phyloP scores from a whole-genome alignment of 2,113 vertebrate genomes.

The Lanius ludovicianus region DNA sequence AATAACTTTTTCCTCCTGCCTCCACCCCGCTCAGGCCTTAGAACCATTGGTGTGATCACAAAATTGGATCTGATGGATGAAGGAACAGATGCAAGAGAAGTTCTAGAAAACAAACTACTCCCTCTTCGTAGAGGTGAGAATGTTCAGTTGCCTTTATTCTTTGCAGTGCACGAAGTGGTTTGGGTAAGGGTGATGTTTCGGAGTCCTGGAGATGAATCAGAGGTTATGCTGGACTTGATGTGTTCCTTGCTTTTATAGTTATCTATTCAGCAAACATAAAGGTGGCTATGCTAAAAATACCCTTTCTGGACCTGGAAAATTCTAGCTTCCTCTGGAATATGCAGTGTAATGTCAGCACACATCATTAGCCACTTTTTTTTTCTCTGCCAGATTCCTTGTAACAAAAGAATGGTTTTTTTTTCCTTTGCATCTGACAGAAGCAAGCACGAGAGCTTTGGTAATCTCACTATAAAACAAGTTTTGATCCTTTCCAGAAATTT shows the following conservation, averaged over 20 bases:
- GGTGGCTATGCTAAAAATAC: background rate
- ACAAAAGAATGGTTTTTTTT: background rate
- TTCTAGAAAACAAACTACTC: conserved; percentile 90
- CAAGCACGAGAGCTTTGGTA: background rate
- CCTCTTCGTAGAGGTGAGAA: conserved; percentile 88
- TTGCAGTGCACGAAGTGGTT: background rate
- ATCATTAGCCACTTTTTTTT: background rate
- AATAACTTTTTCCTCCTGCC: background rate
- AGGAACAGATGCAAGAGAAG: conserved; percentile 87
- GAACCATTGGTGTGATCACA: conserved; percentile 93
- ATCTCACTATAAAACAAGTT: background rate
- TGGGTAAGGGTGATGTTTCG: background rate
- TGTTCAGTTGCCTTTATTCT: background rate
- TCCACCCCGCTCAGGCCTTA: conserved; percentile 74
- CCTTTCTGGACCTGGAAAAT: background rate
- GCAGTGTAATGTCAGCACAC: background rate
- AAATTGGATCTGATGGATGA: conserved; percentile 95
- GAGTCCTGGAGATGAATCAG: background rate
- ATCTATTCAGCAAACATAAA: background rate
- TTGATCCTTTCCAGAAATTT: background rate
- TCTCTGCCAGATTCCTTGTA: background rate
- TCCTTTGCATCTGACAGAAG: background rate
- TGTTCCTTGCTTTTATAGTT: background rate
- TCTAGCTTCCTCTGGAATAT: background rate
- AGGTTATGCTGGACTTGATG: background rate